Percentiles rank a stretch among this genome's conserved stretches.
phyloP scores from a whole-genome alignment of 2,888 invertebrate species.

The Xestia c-nigrum region DNA sequence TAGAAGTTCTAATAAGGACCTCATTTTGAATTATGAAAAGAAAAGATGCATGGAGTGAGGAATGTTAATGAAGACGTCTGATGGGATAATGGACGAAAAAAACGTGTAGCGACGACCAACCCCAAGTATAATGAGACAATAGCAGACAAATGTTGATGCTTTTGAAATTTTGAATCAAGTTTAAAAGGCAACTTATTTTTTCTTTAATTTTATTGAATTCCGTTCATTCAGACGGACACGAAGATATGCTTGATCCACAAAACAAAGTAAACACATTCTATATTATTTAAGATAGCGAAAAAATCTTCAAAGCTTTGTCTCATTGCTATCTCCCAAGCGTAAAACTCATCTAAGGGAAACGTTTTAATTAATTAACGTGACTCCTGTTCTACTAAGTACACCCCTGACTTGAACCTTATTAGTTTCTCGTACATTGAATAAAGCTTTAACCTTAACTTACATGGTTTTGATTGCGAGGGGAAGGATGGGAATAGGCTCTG shows the following conservation, averaged over 20 bases:
- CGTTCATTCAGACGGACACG: not conserved
- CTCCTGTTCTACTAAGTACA: constrained; percentile 25
- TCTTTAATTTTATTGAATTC: not conserved
- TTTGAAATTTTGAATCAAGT: no score
- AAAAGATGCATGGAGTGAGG: no score
- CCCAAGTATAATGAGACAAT: no score
- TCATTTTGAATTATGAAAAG: no score
- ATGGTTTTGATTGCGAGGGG: constrained; percentile 22
- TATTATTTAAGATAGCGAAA: constrained; percentile 41
- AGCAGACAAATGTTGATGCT: no score
- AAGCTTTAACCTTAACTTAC: not conserved
- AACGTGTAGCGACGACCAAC: no score
- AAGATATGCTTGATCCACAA: not conserved
- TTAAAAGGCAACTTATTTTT: no score
- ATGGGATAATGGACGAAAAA: no score
- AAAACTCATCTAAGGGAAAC: constrained; percentile 56
- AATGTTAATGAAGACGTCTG: no score
- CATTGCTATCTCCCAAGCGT: constrained; percentile 42
- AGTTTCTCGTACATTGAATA: constrained; percentile 23
- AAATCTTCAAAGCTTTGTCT: constrained; percentile 35
- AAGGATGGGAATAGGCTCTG: not conserved
- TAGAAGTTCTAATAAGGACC: not conserved
- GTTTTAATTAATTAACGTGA: constrained; percentile 64
- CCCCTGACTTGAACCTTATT: constrained; percentile 36
- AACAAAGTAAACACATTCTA: constrained; percentile 11